A percentile compares a stretch with the other conserved stretches of the same genome.
Evolutionary conservation across 2,113 vertebrate genomes (phyloP).

Genomic region (Romanogobio albipinnatus): DNA sequence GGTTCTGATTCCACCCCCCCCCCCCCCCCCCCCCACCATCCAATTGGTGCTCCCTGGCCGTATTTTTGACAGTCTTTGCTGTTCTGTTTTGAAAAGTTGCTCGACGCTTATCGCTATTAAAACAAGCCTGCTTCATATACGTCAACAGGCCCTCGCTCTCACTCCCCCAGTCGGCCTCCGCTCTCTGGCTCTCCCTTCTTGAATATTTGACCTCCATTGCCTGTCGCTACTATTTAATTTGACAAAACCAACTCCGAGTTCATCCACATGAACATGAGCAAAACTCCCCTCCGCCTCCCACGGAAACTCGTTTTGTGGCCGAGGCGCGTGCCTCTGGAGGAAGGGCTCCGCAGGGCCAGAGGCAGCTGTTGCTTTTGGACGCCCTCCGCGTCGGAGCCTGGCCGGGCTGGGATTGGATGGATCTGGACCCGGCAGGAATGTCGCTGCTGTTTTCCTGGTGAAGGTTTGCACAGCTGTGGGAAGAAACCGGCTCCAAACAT

Average conservation of each 20-base stretch:
- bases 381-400: constrained; percentile 44
- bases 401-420: constrained; percentile 11
- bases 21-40: neutral
- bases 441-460: constrained; percentile 46
- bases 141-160: neutral
- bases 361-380: constrained; percentile 68
- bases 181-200: neutral
- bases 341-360: constrained; percentile 37
- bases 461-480: constrained; percentile 76
- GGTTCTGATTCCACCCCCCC: neutral
- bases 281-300: constrained; percentile 8
- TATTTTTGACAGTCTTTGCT: neutral
- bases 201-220: constrained; percentile 38
- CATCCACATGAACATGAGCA: constrained; percentile 26
- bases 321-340: constrained; percentile 68
- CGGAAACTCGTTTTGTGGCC: constrained; percentile 6
- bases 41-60: neutral
- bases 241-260: constrained; percentile 40
- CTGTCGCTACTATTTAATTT: constrained; percentile 38
- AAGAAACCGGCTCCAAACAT: constrained; percentile 63
- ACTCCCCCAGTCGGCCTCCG: neutral
- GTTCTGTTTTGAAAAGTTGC: constrained; percentile 8
- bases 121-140: constrained; percentile 23
- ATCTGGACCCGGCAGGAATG: constrained; percentile 59
- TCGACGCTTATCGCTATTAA: neutral